Percentiles rank a stretch among this genome's conserved stretches.
Evolutionary conservation across 2,888 invertebrate genomes (phyloP).

Genomic region (Dexiosoma caninum): DNA sequence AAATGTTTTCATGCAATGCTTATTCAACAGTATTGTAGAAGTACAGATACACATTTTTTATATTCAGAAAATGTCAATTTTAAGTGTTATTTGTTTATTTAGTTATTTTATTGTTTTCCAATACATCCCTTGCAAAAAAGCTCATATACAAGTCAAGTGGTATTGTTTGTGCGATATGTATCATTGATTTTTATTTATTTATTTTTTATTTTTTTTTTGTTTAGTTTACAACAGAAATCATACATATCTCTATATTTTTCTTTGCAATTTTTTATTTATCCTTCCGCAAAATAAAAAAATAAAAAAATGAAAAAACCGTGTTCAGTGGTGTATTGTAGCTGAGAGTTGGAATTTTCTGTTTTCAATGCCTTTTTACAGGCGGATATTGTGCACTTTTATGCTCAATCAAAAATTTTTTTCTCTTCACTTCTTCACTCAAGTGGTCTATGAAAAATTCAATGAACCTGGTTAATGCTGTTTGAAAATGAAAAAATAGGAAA

Average conservation of each 20-base stretch:
- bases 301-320: not conserved
- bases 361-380: constrained; percentile 64
- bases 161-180: constrained; percentile 29
- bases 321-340: constrained; percentile 45
- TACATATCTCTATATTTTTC: constrained; percentile 10
- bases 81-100: constrained; percentile 5
- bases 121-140: constrained; percentile 14
- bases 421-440: constrained; percentile 56
- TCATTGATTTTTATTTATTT: constrained; percentile 30
- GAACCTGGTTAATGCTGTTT: constrained; percentile 58
- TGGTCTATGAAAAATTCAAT: constrained; percentile 63
- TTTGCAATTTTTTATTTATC: constrained; percentile 24
- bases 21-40: not conserved
- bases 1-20: not conserved
- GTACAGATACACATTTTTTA: not conserved
- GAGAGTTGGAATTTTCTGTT: constrained; percentile 57
- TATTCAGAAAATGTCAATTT: constrained; percentile 29
- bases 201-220: constrained; percentile 23
- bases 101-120: constrained; percentile 1
- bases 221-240: constrained; percentile 23
- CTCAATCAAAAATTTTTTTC: constrained; percentile 64
- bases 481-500: not conserved
- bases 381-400: constrained; percentile 67
- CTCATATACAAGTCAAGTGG: constrained; percentile 43
- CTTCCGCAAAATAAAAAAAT: constrained; percentile 15